phyloP scores from a whole-genome alignment of 2,113 vertebrate genomes.

The Bufo gargarizans region DNA sequence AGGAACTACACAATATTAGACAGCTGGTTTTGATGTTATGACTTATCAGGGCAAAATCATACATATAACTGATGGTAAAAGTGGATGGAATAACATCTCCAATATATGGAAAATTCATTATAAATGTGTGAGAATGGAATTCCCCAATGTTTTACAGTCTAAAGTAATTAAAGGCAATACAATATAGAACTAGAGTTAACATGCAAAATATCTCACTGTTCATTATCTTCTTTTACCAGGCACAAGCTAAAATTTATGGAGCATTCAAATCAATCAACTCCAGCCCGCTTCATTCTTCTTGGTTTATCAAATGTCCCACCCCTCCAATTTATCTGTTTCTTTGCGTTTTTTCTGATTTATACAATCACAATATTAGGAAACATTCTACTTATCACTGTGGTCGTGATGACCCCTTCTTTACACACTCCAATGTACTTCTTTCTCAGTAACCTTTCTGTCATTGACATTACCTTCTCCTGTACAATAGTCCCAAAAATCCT shows the following conservation, averaged over 20 bases:
- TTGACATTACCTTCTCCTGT: constrained; percentile 20
- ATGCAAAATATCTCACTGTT: too few relatives aligned
- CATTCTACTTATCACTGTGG: background rate
- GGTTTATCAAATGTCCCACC: background rate
- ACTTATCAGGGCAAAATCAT: too few relatives aligned
- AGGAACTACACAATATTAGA: too few relatives aligned
- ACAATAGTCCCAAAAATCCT: constrained; percentile 16
- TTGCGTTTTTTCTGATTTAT: background rate
- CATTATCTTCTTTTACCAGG: too few relatives aligned
- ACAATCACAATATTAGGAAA: background rate
- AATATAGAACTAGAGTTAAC: too few relatives aligned
- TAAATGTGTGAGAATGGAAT: too few relatives aligned
- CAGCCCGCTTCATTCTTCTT: background rate
- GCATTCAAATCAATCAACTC: background rate
- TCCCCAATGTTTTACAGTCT: too few relatives aligned
- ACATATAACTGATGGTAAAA: too few relatives aligned
- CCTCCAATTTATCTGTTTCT: background rate
- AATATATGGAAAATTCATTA: too few relatives aligned
- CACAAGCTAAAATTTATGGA: background rate
- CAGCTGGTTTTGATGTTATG: too few relatives aligned
- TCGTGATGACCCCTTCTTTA: background rate
- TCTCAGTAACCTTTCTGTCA: constrained; percentile 17
- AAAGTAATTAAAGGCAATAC: too few relatives aligned
- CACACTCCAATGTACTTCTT: constrained; percentile 19
- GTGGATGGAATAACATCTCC: too few relatives aligned